phyloP scores from a whole-genome alignment of 2,797 vertebrate genomes.

The Coilia nasus region DNA sequence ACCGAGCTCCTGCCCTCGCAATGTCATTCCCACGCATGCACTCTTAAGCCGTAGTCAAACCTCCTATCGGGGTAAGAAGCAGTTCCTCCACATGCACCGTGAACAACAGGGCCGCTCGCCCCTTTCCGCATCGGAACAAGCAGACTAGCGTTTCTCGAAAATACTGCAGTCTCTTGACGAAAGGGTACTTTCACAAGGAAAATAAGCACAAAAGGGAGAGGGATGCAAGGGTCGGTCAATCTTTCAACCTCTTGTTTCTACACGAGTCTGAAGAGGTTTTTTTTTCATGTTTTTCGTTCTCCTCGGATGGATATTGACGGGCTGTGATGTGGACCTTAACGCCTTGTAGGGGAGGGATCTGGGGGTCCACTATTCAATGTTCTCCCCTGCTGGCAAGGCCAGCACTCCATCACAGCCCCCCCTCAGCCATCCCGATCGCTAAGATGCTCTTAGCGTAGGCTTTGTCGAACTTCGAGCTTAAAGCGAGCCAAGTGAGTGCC shows the following conservation, averaged over 20 bases:
- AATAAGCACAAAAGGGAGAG: background rate
- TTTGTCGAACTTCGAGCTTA: background rate
- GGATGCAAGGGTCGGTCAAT: slow-evolving; percentile 2
- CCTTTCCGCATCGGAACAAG: background rate
- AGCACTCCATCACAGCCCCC: slow-evolving; percentile 1
- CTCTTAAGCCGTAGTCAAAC: background rate
- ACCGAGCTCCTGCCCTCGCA: background rate
- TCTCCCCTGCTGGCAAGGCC: background rate
- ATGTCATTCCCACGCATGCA: slow-evolving; percentile 19
- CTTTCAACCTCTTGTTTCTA: slow-evolving; percentile 11
- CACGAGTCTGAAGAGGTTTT: slow-evolving; percentile 8
- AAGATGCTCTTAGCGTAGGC: slow-evolving; percentile 18
- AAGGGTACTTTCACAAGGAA: background rate
- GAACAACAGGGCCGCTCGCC: background rate
- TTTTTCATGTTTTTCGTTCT: background rate
- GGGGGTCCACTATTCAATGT: background rate
- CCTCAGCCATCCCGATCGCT: slow-evolving; percentile 8
- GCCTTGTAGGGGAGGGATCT: background rate
- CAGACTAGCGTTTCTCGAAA: background rate
- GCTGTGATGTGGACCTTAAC: background rate
- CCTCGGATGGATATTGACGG: slow-evolving; percentile 15
- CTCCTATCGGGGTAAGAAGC: background rate
- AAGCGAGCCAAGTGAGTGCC: slow-evolving; percentile 20
- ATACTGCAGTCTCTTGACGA: background rate
- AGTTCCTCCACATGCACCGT: slow-evolving; percentile 8